A percentile compares a stretch with the other conserved stretches of the same genome.
Evolutionary conservation across 2,888 invertebrate genomes (phyloP).

Genomic region (Corbicula japonica): DNA sequence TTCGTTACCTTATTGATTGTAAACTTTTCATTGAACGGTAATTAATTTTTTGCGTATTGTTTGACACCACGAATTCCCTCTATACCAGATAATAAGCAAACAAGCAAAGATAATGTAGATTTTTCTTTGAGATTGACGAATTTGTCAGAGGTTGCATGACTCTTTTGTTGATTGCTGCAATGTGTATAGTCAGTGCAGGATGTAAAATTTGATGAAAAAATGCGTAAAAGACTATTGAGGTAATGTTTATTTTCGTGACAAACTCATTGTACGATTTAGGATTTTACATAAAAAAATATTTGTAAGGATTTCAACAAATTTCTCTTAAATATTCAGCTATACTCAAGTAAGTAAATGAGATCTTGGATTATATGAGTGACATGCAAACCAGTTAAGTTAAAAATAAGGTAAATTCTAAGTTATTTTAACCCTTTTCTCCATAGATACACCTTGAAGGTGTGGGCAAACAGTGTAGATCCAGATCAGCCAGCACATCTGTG

Average conservation of each 20-base stretch:
- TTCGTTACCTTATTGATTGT: conserved; percentile 22
- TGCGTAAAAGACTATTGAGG: conserved; percentile 21
- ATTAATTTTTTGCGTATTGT: conserved; percentile 10
- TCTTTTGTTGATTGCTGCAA: neutral
- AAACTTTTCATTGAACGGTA: conserved; percentile 6
- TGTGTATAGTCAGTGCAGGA: neutral
- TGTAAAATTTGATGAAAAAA: conserved; percentile 6
- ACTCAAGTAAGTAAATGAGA: too few species aligned
- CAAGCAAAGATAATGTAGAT: neutral
- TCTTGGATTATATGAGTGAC: too few species aligned
- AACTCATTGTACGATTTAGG: too few species aligned
- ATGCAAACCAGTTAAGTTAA: too few species aligned
- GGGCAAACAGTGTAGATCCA: too few species aligned
- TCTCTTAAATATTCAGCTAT: too few species aligned
- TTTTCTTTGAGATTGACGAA: neutral
- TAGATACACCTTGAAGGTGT: too few species aligned
- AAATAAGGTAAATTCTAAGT: too few species aligned
- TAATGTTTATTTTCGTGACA: conserved; percentile 15
- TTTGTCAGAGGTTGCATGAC: neutral
- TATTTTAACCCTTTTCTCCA: too few species aligned
- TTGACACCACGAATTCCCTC: conserved; percentile 3
- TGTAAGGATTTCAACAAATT: too few species aligned
- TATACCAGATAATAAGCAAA: conserved; percentile 9
- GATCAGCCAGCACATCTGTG: too few species aligned
- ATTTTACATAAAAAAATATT: too few species aligned